These are phyloP conservation scores for Elmis aenea DNA, from an alignment of 2,888 invertebrate genomes.

Conservation along the genomic window DNA sequence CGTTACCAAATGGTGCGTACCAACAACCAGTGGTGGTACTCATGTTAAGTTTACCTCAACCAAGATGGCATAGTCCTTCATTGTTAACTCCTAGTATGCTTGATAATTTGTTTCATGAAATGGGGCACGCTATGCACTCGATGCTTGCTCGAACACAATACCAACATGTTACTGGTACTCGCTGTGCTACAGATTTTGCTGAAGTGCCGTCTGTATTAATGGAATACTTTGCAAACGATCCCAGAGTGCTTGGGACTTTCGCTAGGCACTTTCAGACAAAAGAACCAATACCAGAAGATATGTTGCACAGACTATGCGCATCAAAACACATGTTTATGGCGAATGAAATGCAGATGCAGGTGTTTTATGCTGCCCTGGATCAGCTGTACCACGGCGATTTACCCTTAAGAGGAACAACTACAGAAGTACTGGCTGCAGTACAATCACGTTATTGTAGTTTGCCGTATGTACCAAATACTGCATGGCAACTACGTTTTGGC, in stretches of 20 bases:
- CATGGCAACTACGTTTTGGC: constrained; percentile 94
- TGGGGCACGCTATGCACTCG: constrained; percentile 98
- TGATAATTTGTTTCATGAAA: constrained; percentile 97
- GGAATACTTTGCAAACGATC: constrained; percentile 94
- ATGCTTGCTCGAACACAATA: constrained; percentile 93
- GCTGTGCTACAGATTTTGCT: constrained; percentile 96
- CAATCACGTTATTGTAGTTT: constrained; percentile 82
- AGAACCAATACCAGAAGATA: constrained; percentile 72
- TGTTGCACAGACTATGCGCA: constrained; percentile 74
- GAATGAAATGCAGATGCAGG: constrained; percentile 68
- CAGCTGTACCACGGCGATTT: constrained; percentile 77
- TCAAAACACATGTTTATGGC: constrained; percentile 85
- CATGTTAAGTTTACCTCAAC: constrained; percentile 80
- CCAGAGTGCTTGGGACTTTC: constrained; percentile 76
- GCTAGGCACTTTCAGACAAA: constrained; percentile 89
- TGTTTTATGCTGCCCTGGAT: constrained; percentile 88
- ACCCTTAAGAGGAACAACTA: constrained; percentile 55
- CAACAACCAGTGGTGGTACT: constrained; percentile 91
- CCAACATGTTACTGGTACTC: constrained; percentile 52
- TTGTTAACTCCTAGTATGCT: constrained; percentile 78
- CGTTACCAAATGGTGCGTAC: constrained; percentile 71
- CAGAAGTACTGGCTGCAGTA: constrained; percentile 67
- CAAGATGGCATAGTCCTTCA: constrained; percentile 70
- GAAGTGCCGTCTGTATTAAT: constrained; percentile 98
- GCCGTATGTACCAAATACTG: constrained; percentile 85